A percentile compares a stretch with the other conserved stretches of the same genome.
Evolutionary conservation across 2,888 invertebrate species (phyloP).

Genomic region (Cataglyphis livida): DNA sequence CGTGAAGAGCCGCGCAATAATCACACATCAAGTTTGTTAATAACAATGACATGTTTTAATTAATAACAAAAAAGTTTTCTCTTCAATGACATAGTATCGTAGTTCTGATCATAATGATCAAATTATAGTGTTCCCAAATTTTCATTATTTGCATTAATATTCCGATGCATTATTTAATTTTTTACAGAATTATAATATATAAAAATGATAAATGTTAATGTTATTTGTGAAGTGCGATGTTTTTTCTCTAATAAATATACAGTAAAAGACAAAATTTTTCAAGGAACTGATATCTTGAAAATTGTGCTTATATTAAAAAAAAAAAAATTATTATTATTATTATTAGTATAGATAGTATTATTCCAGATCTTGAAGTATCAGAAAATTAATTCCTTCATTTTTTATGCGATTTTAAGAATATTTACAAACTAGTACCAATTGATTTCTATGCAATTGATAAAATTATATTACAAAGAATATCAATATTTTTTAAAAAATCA

Average conservation of each 20-base stretch:
- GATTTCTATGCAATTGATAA: not conserved
- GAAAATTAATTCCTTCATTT: not conserved
- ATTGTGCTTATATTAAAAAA: not conserved
- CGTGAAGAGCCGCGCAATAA: not conserved
- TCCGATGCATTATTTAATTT: slow-evolving; percentile 13
- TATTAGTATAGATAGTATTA: too few species aligned
- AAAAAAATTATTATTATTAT: not conserved
- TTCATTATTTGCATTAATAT: slow-evolving; percentile 7
- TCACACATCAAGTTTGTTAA: not conserved
- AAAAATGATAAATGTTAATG: slow-evolving; percentile 24
- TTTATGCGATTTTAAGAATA: not conserved
- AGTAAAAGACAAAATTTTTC: slow-evolving; percentile 16
- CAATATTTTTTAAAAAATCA: not conserved
- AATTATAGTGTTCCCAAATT: not conserved
- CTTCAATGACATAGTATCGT: not conserved
- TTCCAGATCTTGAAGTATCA: not conserved
- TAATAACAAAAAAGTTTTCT: not conserved
- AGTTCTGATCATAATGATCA: not conserved
- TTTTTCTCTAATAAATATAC: slow-evolving; percentile 17
- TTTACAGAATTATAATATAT: slow-evolving; percentile 8
- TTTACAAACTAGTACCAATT: not conserved
- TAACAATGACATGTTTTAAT: not conserved
- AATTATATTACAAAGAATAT: not conserved
- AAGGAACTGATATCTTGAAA: slow-evolving; percentile 9
- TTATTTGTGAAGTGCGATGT: slow-evolving; percentile 4